Evolutionary conservation across 2,113 vertebrate species (phyloP).

Genomic region (Oplegnathus fasciatus): DNA sequence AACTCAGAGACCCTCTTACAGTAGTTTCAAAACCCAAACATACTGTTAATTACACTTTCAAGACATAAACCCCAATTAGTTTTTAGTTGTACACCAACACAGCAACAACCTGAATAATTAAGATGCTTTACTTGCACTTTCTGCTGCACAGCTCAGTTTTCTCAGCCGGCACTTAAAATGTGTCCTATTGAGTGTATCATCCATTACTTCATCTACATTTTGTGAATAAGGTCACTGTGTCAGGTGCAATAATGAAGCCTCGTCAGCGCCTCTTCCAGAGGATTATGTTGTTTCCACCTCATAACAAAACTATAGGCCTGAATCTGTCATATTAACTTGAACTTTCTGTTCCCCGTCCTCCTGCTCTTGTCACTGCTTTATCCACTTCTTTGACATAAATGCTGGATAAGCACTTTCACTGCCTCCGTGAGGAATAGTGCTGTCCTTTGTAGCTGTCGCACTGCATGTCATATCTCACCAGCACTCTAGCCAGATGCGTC

Average conservation of each 20-base stretch:
- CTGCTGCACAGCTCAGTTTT: neutral
- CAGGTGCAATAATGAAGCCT: constrained; percentile 7
- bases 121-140: constrained; percentile 2
- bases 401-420: constrained; percentile 62
- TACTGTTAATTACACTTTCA: constrained; percentile 13
- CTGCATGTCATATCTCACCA: constrained; percentile 22
- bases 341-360: constrained; percentile 10
- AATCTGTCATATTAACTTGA: constrained; percentile 23
- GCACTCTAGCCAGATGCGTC: neutral
- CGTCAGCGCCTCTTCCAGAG: neutral
- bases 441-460: constrained; percentile 27
- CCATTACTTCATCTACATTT: constrained; percentile 19
- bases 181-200: neutral
- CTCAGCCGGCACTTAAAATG: neutral
- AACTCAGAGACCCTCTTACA: constrained; percentile 1
- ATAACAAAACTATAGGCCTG: neutral
- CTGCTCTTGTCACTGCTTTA: constrained; percentile 26
- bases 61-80: neutral
- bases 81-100: neutral
- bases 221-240: constrained; percentile 47
- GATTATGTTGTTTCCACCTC: constrained; percentile 15
- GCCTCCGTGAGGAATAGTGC: constrained; percentile 27
- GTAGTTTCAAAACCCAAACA: constrained; percentile 15
- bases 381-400: constrained; percentile 47
- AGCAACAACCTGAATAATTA: constrained; percentile 8